phyloP scores from a whole-genome alignment of 2,113 vertebrate species.

The Lota lota region DNA sequence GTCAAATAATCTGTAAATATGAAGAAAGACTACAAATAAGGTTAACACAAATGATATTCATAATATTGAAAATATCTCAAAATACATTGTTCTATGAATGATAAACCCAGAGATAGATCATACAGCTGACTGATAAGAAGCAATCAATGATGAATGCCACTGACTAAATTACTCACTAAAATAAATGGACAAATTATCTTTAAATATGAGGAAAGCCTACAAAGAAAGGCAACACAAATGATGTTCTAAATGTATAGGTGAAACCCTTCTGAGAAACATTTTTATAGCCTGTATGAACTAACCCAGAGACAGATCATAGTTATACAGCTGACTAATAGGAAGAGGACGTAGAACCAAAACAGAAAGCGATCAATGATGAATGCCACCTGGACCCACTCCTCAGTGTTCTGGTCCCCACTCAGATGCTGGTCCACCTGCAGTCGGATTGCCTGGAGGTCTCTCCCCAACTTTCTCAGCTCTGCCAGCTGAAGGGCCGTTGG shows the following conservation, averaged over 20 bases:
- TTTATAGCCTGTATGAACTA: conserved; percentile 22
- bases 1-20: too few species aligned
- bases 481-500: not conserved
- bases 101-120: conserved; percentile 60
- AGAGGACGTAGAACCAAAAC: conserved; percentile 67
- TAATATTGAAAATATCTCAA: too few species aligned
- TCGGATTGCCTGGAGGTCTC: conserved; percentile 54
- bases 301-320: conserved; percentile 67
- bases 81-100: conserved; percentile 5
- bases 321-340: conserved; percentile 67
- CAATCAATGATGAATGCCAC: conserved; percentile 72
- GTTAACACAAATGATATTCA: too few species aligned
- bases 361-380: conserved; percentile 72
- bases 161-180: too few species aligned
- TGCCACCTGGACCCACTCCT: conserved; percentile 72
- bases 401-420: conserved; percentile 15
- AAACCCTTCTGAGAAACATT: too few species aligned
- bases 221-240: too few species aligned
- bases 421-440: conserved; percentile 52
- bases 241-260: too few species aligned
- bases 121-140: conserved; percentile 68
- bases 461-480: conserved; percentile 55
- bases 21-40: too few species aligned
- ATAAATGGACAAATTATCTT: too few species aligned
- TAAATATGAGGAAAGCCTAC: too few species aligned